Evolutionary conservation across 2,113 vertebrate species (phyloP), one percentile per base, ranked within the genome.

Genomic region (Gadus chalcogrammus): DNA sequence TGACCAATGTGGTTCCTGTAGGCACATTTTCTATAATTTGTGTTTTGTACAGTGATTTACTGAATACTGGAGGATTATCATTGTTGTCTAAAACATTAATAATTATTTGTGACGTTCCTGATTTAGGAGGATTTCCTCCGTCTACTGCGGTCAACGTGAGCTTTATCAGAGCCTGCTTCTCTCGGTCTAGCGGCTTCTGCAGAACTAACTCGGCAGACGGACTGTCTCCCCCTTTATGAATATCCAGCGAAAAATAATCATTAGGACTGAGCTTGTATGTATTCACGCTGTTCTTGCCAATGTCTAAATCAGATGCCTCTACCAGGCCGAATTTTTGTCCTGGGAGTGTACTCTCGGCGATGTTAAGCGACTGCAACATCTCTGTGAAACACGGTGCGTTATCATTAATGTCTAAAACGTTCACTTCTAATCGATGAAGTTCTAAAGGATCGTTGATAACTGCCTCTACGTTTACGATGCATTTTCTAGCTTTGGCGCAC

Each of bases 161-260:
- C n/a, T 79, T 77, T 15, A 91, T 80, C 3, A 78, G n/a, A 11
- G 87, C 15, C 61, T 88, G 83, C 17, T 87, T 90, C 62, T 93
- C 91, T 69, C 90, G 84, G n/a, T 94, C 91, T 82, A 95, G 85
- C 3, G 91, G 76, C 66, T 82, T 94, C 75, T 93, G 92, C 2
- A 94, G 76, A 1, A 94, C 82, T 3, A 94, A 80, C 67, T 94
- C 93, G 1, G 71, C 65, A 1, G 84, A 84, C 0, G 89, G 89
- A 69, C 90, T 93, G 1, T 94, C 86, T 61, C 92, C 91, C 61
- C 88, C 87, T 75, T 70, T 91, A 72, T 85, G 90, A 1, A 88
- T 72, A 61, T 64, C 84, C 60, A 79, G 69, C 71, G 84, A 92
- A 48, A 82, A 94, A 66, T 88, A 89, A 4, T 91, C 82, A 17